Conservation (phyloP, 2,113 vertebrate species). For the Hippocampus mohnikei region DNA sequence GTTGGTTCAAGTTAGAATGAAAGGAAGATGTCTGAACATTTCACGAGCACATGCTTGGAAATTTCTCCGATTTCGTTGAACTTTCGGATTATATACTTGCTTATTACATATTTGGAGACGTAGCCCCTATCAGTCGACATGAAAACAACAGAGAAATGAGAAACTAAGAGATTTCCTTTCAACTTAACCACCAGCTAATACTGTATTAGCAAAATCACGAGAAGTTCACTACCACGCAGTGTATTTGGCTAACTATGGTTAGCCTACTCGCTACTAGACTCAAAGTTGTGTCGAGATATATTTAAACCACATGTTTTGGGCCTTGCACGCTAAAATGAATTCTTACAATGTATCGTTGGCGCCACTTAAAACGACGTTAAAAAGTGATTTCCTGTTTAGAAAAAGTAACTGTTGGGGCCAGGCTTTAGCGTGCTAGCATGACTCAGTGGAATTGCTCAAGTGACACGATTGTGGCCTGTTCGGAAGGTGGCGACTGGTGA, state of each 20-base stretch:
- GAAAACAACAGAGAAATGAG: slow-evolving; percentile 8
- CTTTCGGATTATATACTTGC: background rate
- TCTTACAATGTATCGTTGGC: background rate
- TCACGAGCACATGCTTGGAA: background rate
- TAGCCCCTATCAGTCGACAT: too few species aligned
- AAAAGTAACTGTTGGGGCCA: background rate
- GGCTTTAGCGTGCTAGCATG: slow-evolving; percentile 71
- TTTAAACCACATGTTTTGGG: too few species aligned
- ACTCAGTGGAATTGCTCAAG: slow-evolving; percentile 74
- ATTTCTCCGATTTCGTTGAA: background rate
- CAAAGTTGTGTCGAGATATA: background rate
- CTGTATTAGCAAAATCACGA: slow-evolving; percentile 12
- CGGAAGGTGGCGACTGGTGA: background rate
- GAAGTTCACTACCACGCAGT: slow-evolving; percentile 1
- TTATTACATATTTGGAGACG: background rate
- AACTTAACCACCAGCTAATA: slow-evolving; percentile 17
- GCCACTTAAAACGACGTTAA: too few species aligned
- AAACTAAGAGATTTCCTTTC: background rate
- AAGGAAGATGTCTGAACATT: background rate
- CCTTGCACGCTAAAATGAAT: background rate
- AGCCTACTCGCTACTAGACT: background rate
- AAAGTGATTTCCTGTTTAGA: background rate
- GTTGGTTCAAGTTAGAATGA: background rate
- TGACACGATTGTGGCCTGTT: slow-evolving; percentile 75
- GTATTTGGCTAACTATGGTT: slow-evolving; percentile 8